Evolutionary conservation across 2,888 invertebrate genomes (phyloP).

Genomic region (Lacanobia oleracea): DNA sequence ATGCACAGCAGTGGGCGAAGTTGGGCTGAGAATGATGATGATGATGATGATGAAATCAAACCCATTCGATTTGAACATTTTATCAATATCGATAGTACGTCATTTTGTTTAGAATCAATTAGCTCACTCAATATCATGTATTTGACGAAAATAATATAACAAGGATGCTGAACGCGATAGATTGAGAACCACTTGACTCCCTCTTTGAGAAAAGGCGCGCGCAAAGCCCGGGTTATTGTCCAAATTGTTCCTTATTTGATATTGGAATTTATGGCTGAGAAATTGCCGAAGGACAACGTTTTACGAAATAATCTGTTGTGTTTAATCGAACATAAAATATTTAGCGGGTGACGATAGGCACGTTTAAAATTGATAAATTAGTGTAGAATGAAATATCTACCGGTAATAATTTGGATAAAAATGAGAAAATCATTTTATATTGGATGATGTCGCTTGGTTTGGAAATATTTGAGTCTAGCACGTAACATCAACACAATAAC

Average conservation of each 20-base stretch:
- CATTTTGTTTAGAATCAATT: neutral
- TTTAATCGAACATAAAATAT: neutral
- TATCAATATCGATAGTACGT: too few species aligned
- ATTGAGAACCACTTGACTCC: constrained; percentile 51
- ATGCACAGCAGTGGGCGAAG: too few species aligned
- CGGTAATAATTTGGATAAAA: neutral
- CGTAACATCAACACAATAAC: too few species aligned
- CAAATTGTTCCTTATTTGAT: constrained; percentile 36
- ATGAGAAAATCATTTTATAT: too few species aligned
- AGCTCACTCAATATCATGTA: constrained; percentile 26
- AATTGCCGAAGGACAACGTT: constrained; percentile 2
- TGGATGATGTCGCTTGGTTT: too few species aligned
- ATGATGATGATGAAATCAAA: too few species aligned
- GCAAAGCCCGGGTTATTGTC: constrained; percentile 23
- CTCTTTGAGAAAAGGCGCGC: constrained; percentile 33
- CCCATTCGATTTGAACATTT: too few species aligned
- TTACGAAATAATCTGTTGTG: constrained; percentile 11
- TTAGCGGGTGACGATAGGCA: neutral
- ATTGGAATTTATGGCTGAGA: constrained; percentile 37
- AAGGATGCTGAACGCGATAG: constrained; percentile 23
- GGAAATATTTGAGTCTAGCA: too few species aligned
- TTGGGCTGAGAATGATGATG: too few species aligned
- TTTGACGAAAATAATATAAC: constrained; percentile 39
- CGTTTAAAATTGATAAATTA: neutral
- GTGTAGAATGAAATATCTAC: neutral